phyloP scores from a whole-genome alignment of 2,113 vertebrate genomes.

The Ovibos moschatus region DNA sequence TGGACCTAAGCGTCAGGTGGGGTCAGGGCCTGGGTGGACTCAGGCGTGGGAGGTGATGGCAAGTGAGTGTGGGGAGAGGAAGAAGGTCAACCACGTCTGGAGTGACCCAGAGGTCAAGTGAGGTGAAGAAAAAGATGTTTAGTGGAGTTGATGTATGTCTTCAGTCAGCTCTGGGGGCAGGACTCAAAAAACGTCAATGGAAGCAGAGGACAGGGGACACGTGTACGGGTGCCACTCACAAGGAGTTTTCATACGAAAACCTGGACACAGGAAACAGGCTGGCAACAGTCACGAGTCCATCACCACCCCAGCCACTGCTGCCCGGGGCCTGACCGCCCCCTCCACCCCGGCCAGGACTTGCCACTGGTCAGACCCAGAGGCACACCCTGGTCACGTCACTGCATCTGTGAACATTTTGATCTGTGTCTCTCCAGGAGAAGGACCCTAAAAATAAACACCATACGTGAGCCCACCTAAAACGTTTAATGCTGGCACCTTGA shows the following conservation, averaged over 20 bases:
- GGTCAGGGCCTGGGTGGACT: not conserved
- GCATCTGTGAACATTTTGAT: not conserved
- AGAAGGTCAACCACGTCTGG: rapidly evolving
- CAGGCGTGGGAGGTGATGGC: not conserved
- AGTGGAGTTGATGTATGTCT: not conserved
- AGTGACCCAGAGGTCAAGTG: not conserved
- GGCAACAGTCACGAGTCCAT: not conserved
- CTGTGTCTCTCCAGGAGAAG: not conserved
- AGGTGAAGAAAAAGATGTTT: not conserved
- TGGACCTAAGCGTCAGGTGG: too few species aligned
- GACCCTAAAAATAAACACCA: not conserved
- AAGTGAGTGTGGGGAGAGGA: not conserved
- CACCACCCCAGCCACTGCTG: too few species aligned
- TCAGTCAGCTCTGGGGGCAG: not conserved
- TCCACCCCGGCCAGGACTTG: too few species aligned
- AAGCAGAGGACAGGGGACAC: not conserved
- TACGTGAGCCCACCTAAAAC: not conserved
- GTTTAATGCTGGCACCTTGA: not conserved
- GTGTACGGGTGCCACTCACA: not conserved
- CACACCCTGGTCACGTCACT: not conserved
- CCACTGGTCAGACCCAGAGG: not conserved
- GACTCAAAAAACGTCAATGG: too few species aligned
- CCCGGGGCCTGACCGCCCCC: not conserved
- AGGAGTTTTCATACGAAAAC: not conserved
- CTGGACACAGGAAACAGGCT: not conserved